phyloP scores from a whole-genome alignment of 2,797 vertebrate species.

The Sylvia borin region DNA sequence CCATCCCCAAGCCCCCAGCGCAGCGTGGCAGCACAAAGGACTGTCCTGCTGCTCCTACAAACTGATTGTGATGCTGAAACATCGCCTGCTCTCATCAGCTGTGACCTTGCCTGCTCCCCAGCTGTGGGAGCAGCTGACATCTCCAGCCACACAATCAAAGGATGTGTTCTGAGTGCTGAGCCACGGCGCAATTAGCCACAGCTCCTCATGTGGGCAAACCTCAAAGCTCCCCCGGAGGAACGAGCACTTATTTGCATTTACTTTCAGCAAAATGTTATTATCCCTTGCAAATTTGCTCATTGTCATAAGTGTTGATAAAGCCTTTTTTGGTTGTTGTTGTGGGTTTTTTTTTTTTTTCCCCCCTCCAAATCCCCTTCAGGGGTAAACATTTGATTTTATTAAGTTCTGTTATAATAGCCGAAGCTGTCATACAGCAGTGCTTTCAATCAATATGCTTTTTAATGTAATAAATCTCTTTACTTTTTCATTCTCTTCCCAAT shows the following conservation, averaged over 20 bases:
- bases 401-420: constrained; percentile 49
- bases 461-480: constrained; percentile 60
- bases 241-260: constrained; percentile 51
- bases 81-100: constrained; percentile 44
- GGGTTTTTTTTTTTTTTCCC: background rate
- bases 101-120: constrained; percentile 69
- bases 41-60: background rate
- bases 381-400: constrained; percentile 72
- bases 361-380: constrained; percentile 8
- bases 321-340: too few relatives aligned
- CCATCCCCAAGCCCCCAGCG: rapidly evolving
- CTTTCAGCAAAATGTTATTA: constrained; percentile 41
- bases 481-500: constrained; percentile 37
- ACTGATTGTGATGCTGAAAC: constrained; percentile 58
- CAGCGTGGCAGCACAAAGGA: background rate
- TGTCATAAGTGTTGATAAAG: constrained; percentile 17
- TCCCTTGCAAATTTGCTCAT: constrained; percentile 44
- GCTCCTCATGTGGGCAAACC: constrained; percentile 10
- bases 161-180: constrained; percentile 55
- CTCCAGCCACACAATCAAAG: constrained; percentile 64
- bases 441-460: constrained; percentile 53
- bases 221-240: constrained; percentile 41
- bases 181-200: constrained; percentile 40
- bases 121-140: constrained; percentile 73
- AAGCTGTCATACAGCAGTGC: constrained; percentile 13